These are phyloP conservation scores for Clusia tigrina DNA, from an alignment of 2,888 invertebrate species.

Conservation along the genomic window DNA sequence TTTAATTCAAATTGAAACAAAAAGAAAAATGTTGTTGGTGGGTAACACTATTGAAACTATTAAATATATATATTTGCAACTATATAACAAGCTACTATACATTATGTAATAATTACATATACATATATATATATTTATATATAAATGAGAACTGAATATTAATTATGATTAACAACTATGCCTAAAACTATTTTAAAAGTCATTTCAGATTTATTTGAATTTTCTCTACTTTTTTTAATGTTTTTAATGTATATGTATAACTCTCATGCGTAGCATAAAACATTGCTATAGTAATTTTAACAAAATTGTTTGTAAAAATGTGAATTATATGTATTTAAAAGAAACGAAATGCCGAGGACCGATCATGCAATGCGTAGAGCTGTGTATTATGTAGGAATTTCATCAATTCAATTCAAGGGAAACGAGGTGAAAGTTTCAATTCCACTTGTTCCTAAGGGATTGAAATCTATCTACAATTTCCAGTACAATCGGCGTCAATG, in stretches of 20 bases:
- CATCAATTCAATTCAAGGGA: too few relatives aligned
- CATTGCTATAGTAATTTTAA: slow-evolving; percentile 22
- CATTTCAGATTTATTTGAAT: background rate
- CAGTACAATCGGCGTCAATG: too few relatives aligned
- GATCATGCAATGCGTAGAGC: too few relatives aligned
- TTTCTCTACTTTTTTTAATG: slow-evolving; percentile 21
- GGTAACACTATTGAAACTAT: background rate
- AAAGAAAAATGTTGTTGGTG: too few relatives aligned
- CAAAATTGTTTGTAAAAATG: slow-evolving; percentile 12
- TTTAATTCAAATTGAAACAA: slow-evolving; percentile 10
- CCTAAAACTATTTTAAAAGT: slow-evolving; percentile 10
- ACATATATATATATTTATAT: background rate
- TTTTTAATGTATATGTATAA: slow-evolving; percentile 7
- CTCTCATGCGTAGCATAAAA: slow-evolving; percentile 9
- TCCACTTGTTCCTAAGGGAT: too few relatives aligned
- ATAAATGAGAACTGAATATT: background rate
- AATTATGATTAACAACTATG: background rate
- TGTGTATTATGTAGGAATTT: too few relatives aligned
- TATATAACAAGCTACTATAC: background rate
- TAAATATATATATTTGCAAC: slow-evolving; percentile 40
- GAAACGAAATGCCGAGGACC: too few relatives aligned
- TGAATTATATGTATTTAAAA: background rate
- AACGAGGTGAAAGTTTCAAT: too few relatives aligned
- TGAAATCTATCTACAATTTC: too few relatives aligned
- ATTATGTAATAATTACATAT: slow-evolving; percentile 16